Base-by-base conservation (phyloP, 1,140 invertebrate species). In the Drosophila chauvacae region DNA sequence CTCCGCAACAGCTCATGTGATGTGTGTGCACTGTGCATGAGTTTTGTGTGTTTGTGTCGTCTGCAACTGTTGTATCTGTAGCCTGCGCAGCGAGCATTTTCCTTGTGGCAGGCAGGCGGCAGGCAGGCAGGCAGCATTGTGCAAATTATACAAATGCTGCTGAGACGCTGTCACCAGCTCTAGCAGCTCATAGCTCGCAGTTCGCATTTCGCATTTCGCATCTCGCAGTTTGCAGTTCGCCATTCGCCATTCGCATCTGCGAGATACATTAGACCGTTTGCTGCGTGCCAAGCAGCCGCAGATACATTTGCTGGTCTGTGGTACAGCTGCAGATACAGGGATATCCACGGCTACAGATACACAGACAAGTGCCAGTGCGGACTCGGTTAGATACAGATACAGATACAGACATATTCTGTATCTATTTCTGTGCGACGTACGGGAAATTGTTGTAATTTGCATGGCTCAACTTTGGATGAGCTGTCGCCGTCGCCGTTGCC, bases 371-470 rank as follows among this genome's bases (percentile, higher is more conserved):
- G 55, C 47, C 61, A 48, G 33, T 65, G 35, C 28, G 28, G 35
- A 53, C 20, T 51, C 20, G 35, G 20, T 20, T 7, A 56, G 33
- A 57, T 69, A 44, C 56, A 45, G 56, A 69, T 77, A 77, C 63
- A 55, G 30, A 56, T 66, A 44, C 55, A 44, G 55, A 69, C 60
- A 81, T 48, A 48, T 86, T 87, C 85, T 71, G 76, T 75, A 87
- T 87, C 84, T 87, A 87, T 87, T 87, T 87, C 76, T 80, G 81
- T 84, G 76, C 65, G 65, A 45, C 70, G 48, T 80, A 81, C 84
- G 84, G 69, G 84, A 88, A 87, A 87, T 87, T 80, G 64, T 85
- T 86, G 84, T 87, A 88, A 87, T 83, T 87, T 87, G 84, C 84
- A 87, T 88, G 72, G 81, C 72, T 83, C 72, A 77, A 51, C 73